Conservation (phyloP, 2,113 vertebrate species). For the Aviceda subcristata region DNA sequence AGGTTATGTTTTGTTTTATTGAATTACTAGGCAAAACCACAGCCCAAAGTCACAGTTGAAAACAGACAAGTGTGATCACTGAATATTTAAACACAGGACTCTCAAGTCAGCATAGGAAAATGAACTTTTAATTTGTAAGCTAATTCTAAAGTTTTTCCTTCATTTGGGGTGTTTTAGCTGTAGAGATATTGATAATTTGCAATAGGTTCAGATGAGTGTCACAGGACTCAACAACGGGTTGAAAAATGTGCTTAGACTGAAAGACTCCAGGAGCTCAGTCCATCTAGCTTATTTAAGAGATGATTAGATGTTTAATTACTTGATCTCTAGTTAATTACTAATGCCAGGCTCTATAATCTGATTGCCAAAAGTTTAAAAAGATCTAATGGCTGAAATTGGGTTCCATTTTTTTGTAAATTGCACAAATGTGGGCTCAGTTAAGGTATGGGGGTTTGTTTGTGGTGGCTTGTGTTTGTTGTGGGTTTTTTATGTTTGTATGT, state of each 20-base stretch:
- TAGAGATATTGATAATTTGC: not conserved
- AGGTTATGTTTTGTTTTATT: not conserved
- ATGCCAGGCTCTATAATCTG: not conserved
- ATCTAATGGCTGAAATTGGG: not conserved
- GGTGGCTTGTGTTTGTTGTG: not conserved
- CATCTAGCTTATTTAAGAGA: not conserved
- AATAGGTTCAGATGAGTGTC: not conserved
- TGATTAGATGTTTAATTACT: not conserved
- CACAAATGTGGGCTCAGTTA: not conserved
- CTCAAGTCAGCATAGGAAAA: not conserved
- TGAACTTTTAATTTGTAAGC: not conserved
- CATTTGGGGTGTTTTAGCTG: not conserved
- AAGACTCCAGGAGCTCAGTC: not conserved
- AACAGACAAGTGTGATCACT: not conserved
- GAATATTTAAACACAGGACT: not conserved
- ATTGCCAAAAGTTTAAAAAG: not conserved
- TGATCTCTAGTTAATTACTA: not conserved
- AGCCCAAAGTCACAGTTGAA: not conserved
- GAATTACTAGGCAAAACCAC: not conserved
- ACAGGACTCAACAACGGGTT: not conserved
- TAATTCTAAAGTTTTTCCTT: not conserved
- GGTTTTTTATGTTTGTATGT: not conserved
- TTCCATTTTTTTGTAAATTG: not conserved
- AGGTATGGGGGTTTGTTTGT: not conserved
- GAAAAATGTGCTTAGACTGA: not conserved